phyloP scores from a whole-genome alignment of 2,113 vertebrate species.

The Condylura cristata region DNA sequence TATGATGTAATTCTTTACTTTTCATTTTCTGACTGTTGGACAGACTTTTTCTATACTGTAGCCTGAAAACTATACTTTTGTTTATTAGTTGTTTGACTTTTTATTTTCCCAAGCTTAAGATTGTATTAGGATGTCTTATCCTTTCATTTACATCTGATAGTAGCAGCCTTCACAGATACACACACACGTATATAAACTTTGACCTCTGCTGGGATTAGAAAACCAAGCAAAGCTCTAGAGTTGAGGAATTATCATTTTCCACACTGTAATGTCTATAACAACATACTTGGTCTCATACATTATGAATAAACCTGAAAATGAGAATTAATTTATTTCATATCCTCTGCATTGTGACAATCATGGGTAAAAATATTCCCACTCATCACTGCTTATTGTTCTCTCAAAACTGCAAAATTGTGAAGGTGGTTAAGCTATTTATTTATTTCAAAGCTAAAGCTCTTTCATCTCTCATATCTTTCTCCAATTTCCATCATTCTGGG shows the following conservation, averaged over 20 bases:
- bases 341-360: neutral
- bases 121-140: neutral
- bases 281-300: neutral
- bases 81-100: neutral
- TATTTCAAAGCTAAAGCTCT: slow-evolving; percentile 25
- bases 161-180: neutral
- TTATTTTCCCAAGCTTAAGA: neutral
- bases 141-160: neutral
- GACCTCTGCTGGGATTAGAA: neutral
- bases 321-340: slow-evolving; percentile 46
- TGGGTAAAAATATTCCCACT: slow-evolving; percentile 35
- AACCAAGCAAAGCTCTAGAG: neutral
- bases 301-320: slow-evolving; percentile 35
- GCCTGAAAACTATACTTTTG: neutral
- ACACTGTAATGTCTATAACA: too few relatives aligned
- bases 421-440: slow-evolving; percentile 32
- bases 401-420: slow-evolving; percentile 23
- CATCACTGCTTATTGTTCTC: slow-evolving; percentile 47
- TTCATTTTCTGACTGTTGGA: neutral
- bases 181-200: too few relatives aligned
- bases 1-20: neutral
- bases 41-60: neutral
- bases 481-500: neutral
- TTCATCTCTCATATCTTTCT: slow-evolving; percentile 21
- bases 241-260: too few relatives aligned